These are phyloP conservation scores for Tachystola acroxantha DNA, from an alignment of 2,888 invertebrate species.

Conservation along the genomic window DNA sequence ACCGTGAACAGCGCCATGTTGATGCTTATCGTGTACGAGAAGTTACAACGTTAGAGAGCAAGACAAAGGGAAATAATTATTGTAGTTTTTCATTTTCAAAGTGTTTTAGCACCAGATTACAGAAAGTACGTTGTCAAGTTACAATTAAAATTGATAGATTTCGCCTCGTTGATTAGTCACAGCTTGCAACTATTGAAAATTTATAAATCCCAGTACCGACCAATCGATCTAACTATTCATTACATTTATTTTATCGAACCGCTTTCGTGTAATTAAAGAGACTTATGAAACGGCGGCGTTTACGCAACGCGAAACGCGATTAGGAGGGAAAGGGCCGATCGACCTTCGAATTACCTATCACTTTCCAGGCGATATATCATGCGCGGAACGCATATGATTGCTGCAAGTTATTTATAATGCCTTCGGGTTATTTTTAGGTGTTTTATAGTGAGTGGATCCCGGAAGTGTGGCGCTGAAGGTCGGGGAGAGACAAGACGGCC, in stretches of 20 bases:
- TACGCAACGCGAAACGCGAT: conserved; percentile 29
- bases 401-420: conserved; percentile 14
- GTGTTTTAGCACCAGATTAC: no score
- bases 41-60: no score
- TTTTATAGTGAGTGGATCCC: conserved; percentile 39
- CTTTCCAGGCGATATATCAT: conserved; percentile 24
- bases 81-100: no score
- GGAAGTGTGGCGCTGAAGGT: conserved; percentile 62
- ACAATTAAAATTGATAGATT: neutral
- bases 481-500: conserved; percentile 60
- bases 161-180: conserved; percentile 3
- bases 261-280: conserved; percentile 32
- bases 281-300: conserved; percentile 30
- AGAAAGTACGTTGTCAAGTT: no score
- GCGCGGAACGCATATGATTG: conserved; percentile 15
- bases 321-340: conserved; percentile 32
- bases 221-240: conserved; percentile 1
- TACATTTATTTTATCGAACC: conserved; percentile 14
- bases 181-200: conserved; percentile 2
- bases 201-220: conserved; percentile 1
- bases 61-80: no score
- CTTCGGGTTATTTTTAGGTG: conserved; percentile 17
- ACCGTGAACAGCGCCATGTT: no score
- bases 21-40: no score
- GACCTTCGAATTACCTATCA: conserved; percentile 28